phyloP scores from a whole-genome alignment of 1,140 invertebrate species.

The Pectinophora gossypiella region DNA sequence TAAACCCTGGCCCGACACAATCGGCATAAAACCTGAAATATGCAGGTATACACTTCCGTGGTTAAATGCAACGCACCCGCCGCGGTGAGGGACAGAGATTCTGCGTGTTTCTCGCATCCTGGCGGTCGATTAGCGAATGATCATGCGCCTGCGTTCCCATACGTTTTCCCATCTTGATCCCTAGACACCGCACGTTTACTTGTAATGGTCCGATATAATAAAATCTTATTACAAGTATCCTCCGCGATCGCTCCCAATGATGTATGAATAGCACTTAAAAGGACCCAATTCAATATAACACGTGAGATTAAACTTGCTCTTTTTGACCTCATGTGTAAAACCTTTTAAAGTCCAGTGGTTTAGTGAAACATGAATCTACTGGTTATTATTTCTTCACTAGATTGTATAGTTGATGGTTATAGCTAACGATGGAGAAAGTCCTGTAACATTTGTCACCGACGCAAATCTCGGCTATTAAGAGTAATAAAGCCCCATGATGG shows the following conservation, averaged over 20 bases:
- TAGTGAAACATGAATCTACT: too few relatives aligned
- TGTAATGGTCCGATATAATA: constrained; percentile 56
- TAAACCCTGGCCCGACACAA: background rate
- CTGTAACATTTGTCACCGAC: background rate
- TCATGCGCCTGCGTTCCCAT: constrained; percentile 37
- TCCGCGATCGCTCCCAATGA: constrained; percentile 42
- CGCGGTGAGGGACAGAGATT: background rate
- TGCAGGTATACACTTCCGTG: too few relatives aligned
- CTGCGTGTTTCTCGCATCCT: constrained; percentile 12
- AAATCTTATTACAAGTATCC: constrained; percentile 52
- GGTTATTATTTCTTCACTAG: too few relatives aligned
- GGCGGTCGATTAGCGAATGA: constrained; percentile 32
- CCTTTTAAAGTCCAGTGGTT: too few relatives aligned
- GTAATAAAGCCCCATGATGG: constrained; percentile 36
- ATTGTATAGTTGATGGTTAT: too few relatives aligned
- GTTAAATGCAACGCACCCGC: background rate
- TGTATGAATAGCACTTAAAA: constrained; percentile 47
- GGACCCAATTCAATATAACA: constrained; percentile 36
- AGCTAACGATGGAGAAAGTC: too few relatives aligned
- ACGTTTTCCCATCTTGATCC: constrained; percentile 37
- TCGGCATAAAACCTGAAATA: background rate
- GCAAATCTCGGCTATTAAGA: constrained; percentile 13
- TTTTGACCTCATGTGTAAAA: too few relatives aligned
- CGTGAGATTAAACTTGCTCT: background rate
- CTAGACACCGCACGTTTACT: constrained; percentile 51